Base-by-base conservation (phyloP, 2,888 invertebrate genomes). In the Hetaerina titia region DNA sequence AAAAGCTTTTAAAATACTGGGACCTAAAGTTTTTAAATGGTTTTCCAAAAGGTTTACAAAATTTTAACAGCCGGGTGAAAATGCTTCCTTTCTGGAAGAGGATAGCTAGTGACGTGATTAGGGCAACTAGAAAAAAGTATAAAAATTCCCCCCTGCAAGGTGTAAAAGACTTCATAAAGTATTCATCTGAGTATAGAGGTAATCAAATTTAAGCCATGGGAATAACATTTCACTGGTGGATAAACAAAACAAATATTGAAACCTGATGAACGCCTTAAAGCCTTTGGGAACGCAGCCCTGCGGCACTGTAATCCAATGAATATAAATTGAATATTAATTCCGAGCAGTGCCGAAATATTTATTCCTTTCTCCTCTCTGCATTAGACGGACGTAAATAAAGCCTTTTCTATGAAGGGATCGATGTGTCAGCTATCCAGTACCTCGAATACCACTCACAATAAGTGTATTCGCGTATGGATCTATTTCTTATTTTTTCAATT, bases 261-360 rank as follows among this genome's bases (percentile, higher is more conserved):
- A 81, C 25, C 31, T 81, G 81, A 81, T 81, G 81, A 81, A 81
- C 81, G 31, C 81, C 81, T 81, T 81, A 81, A 31, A 81, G 15
- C 81, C 81, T 81, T 81, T 31, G 81, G 81, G 31, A 69, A 81
- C 15, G 81, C 11, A 4, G 11, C 25, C 81, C 81, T 25, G 11
- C 81, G 31, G 81, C 31, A 11, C 81, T 31, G 31, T 81, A 31
- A 81, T 31, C 81, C 81, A 81, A 81, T 81, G 81, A 81, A 81
- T 81, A 81, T 81, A 81, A 81, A 81, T 81, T 81, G 81, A 81
- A 81, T 81, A 81, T 81, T 81, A 81, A 81, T 81, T 81, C 81
- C 13, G 31, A 81, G 31, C 81, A 81, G 81, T 22, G 31, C 31
- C 31, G 13, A 81, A 81, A 81, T 81, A 81, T 81, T 31, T 81